Evolutionary conservation across 2,888 invertebrate genomes (phyloP).

Genomic region (Hipparchia semele): DNA sequence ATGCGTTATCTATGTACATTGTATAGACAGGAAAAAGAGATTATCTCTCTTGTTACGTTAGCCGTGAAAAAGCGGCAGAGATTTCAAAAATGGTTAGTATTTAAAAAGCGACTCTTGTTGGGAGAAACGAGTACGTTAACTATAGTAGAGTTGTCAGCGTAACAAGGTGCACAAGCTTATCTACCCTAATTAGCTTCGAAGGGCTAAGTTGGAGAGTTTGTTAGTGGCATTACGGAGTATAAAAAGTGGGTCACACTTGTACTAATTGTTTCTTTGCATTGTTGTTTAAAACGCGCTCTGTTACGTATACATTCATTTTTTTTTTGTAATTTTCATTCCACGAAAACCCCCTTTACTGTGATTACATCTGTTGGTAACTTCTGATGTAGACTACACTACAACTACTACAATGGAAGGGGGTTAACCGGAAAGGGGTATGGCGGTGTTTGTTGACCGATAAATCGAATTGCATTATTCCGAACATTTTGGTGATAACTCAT

Average conservation of each 20-base stretch:
- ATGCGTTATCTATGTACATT: too few species aligned
- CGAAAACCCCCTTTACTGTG: too few species aligned
- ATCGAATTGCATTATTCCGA: too few species aligned
- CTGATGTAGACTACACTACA: too few species aligned
- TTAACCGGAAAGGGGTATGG: too few species aligned
- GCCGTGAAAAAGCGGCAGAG: not conserved
- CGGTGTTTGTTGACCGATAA: too few species aligned
- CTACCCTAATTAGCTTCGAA: constrained; percentile 10
- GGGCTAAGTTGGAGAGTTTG: constrained; percentile 12
- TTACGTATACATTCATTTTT: not conserved
- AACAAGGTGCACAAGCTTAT: constrained; percentile 4
- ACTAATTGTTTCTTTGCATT: constrained; percentile 5
- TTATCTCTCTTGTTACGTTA: too few species aligned
- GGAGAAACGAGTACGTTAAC: constrained; percentile 1
- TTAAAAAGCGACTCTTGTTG: not conserved
- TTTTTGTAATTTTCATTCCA: not conserved
- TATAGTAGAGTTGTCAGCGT: not conserved
- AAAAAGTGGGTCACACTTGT: constrained; percentile 31
- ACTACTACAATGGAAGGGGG: too few species aligned
- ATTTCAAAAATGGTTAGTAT: not conserved
- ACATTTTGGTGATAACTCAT: too few species aligned
- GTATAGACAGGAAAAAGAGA: too few species aligned
- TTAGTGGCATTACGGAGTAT: constrained; percentile 21
- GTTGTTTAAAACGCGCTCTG: not conserved
- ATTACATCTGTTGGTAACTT: too few species aligned